These are phyloP conservation scores for Graphium colonna DNA, from an alignment of 2,888 invertebrate species.

Conservation along the genomic window DNA sequence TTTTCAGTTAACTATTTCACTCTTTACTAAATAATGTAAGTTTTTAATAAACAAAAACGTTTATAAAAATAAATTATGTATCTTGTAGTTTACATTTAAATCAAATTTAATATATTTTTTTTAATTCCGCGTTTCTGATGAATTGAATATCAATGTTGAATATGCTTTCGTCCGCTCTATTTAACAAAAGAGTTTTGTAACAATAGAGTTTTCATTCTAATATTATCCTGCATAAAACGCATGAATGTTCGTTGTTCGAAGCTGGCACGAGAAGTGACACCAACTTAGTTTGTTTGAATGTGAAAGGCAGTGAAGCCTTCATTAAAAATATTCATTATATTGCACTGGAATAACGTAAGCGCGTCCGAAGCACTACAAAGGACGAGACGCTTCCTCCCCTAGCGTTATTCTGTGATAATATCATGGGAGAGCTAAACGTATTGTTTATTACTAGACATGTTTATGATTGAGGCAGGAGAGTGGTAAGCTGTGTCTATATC, in stretches of 20 bases:
- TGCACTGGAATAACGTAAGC: neutral
- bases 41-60: too few relatives aligned
- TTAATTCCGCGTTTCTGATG: neutral
- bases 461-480: too few relatives aligned
- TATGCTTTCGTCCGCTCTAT: neutral
- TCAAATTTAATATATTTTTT: neutral
- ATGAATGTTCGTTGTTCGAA: neutral
- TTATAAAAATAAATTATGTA: neutral
- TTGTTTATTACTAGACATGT: too few relatives aligned
- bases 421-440: too few relatives aligned
- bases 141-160: neutral
- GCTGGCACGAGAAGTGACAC: neutral
- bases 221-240: neutral
- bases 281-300: conserved; percentile 3
- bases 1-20: too few relatives aligned
- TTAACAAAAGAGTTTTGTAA: neutral
- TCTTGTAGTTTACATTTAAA: neutral
- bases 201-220: neutral
- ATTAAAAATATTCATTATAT: conserved; percentile 6
- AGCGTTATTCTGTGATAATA: too few relatives aligned
- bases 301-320: neutral
- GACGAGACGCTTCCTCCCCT: neutral
- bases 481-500: too few relatives aligned
- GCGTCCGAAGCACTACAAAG: neutral
- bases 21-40: too few relatives aligned